A percentile compares a stretch with the other conserved stretches of the same genome.
Evolutionary conservation across 2,113 vertebrate species (phyloP).

Genomic region (Amazona guildingii): DNA sequence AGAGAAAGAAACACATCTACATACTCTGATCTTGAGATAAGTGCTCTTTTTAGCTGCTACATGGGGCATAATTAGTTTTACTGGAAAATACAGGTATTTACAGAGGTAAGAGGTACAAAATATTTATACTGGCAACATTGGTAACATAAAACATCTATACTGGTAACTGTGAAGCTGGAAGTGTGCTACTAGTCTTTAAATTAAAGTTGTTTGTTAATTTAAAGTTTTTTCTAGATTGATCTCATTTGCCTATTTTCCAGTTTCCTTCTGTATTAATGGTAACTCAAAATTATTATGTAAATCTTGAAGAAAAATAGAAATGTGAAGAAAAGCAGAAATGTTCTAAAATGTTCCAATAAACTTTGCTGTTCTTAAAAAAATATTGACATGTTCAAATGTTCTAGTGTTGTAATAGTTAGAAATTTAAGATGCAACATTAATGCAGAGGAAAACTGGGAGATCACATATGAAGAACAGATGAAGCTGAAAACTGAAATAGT

Average conservation of each 20-base stretch:
- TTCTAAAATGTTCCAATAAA: background rate
- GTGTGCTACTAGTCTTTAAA: background rate
- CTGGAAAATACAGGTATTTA: background rate
- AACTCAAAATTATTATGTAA: background rate
- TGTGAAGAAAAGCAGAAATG: background rate
- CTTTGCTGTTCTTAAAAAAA: background rate
- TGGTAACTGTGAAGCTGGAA: background rate
- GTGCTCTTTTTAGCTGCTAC: background rate
- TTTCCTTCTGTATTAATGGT: background rate
- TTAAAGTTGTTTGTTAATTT: background rate
- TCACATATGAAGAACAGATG: background rate
- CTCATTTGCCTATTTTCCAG: background rate
- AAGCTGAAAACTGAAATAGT: background rate
- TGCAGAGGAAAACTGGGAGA: background rate
- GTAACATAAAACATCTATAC: background rate
- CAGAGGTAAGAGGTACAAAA: background rate
- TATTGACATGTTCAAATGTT: background rate
- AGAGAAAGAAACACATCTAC: background rate
- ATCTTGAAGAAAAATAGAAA: background rate
- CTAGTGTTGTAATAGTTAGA: background rate
- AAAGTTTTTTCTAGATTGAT: background rate
- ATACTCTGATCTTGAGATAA: background rate
- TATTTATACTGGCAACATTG: fast-evolving
- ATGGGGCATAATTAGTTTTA: background rate
- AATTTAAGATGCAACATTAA: background rate